Evolutionary conservation across 2,888 invertebrate species (phyloP).

Genomic region (Heterodera filipjevi): DNA sequence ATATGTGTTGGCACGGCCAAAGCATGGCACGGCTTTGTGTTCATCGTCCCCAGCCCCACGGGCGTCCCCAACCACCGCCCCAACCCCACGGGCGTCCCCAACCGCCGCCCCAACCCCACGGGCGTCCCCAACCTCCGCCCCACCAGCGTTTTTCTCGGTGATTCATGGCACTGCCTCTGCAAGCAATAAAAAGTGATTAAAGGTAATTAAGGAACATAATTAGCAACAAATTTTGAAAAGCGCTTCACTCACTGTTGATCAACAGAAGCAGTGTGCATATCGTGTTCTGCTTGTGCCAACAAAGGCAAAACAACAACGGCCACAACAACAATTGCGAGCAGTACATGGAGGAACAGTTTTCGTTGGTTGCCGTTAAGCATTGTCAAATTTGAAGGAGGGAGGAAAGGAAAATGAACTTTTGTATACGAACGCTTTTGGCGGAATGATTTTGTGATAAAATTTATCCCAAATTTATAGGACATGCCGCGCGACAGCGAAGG

Average conservation of each 20-base stretch:
- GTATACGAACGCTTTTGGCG: too few species aligned
- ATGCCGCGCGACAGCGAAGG: too few species aligned
- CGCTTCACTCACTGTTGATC: not conserved
- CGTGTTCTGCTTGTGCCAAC: not conserved
- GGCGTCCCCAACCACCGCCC: conserved; percentile 10
- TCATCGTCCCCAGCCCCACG: conserved; percentile 13
- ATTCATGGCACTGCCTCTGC: not conserved
- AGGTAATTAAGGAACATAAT: not conserved
- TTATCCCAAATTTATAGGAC: too few species aligned
- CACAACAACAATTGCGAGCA: not conserved
- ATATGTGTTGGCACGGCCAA: not conserved
- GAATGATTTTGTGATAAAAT: too few species aligned
- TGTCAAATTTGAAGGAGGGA: not conserved
- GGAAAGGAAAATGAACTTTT: too few species aligned
- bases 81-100: not conserved
- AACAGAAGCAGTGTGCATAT: not conserved
- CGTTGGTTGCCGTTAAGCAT: not conserved
- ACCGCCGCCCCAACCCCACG: not conserved
- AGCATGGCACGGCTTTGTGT: not conserved
- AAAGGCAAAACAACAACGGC: not conserved
- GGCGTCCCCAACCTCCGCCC: conserved; percentile 6
- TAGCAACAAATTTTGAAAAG: not conserved
- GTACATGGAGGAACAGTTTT: not conserved
- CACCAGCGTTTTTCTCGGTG: not conserved
- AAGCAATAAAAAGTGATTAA: not conserved